Conservation (phyloP, 37 sponge, comb jelly and placozoan genomes). For the Chondrilla cf. caribensis region DNA sequence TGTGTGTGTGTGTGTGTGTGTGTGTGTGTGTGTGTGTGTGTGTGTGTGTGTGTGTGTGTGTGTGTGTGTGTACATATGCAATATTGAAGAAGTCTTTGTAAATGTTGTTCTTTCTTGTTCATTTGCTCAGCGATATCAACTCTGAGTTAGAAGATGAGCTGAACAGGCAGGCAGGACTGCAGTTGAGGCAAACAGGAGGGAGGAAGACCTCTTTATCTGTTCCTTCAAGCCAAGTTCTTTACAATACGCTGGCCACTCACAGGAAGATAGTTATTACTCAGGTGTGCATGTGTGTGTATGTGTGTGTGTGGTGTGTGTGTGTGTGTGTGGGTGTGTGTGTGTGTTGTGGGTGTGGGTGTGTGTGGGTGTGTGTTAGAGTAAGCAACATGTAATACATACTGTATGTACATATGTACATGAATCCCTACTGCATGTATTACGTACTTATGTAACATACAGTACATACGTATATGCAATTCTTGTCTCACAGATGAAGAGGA, state of each 20-base stretch:
- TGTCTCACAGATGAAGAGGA: neutral
- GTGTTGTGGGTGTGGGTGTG: neutral
- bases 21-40: too few species aligned
- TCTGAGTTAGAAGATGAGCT: conserved; percentile 16
- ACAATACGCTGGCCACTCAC: conserved; percentile 48
- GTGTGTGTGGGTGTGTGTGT: conserved; percentile 7
- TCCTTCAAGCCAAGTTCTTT: conserved; percentile 58
- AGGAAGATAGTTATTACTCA: conserved; percentile 39
- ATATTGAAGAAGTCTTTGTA: too few species aligned
- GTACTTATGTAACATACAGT: too few species aligned
- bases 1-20: too few species aligned
- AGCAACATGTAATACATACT: too few species aligned
- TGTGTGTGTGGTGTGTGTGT: neutral
- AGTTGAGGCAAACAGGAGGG: neutral
- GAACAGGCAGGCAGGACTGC: conserved; percentile 13
- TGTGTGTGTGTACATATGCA: too few species aligned
- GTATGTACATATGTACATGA: too few species aligned
- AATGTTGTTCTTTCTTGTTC: too few species aligned
- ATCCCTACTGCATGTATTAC: too few species aligned
- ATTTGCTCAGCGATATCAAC: neutral
- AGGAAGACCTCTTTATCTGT: conserved; percentile 24
- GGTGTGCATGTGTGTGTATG: conserved; percentile 27
- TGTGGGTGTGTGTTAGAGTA: too few species aligned
- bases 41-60: too few species aligned
- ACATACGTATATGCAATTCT: neutral